Percentiles rank a stretch among this genome's conserved stretches.
These are phyloP conservation scores for Luffia ferchaultella DNA, from an alignment of 2,888 invertebrate species.

Conservation along the genomic window DNA sequence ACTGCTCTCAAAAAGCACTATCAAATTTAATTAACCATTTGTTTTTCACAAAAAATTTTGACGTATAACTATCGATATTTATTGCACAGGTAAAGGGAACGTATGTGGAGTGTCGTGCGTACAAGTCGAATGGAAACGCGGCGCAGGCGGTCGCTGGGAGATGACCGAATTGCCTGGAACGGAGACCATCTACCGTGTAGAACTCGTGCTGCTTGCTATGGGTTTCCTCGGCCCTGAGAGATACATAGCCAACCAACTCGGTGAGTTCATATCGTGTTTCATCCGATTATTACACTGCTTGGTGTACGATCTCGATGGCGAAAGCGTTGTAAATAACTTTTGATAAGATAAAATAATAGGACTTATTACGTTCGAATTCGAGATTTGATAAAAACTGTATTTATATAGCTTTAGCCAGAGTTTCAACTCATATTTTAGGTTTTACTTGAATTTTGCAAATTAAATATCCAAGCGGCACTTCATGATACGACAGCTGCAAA, in stretches of 20 bases:
- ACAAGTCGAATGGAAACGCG: constrained; percentile 93
- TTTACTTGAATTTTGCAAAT: too few species aligned
- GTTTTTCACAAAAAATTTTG: too few species aligned
- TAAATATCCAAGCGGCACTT: too few species aligned
- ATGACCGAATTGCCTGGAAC: constrained; percentile 87
- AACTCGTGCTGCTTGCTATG: constrained; percentile 96
- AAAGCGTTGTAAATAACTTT: background rate
- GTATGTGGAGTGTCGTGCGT: constrained; percentile 92
- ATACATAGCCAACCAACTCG: constrained; percentile 81
- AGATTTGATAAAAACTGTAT: too few species aligned
- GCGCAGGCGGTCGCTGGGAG: constrained; percentile 91
- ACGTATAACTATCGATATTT: too few species aligned
- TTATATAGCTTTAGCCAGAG: too few species aligned
- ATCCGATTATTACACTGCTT: background rate
- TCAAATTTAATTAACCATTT: too few species aligned
- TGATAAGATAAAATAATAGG: background rate
- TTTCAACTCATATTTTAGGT: too few species aligned
- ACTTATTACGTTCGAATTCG: background rate
- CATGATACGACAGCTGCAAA: too few species aligned
- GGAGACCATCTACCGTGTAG: constrained; percentile 82
- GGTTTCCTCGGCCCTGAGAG: constrained; percentile 97
- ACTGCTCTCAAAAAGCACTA: too few species aligned
- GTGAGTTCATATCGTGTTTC: constrained; percentile 19
- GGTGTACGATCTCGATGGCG: background rate
- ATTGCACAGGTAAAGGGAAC: constrained; percentile 78